Evolutionary conservation across 2,888 invertebrate species (phyloP).

Genomic region (Cerceris ruficornis): DNA sequence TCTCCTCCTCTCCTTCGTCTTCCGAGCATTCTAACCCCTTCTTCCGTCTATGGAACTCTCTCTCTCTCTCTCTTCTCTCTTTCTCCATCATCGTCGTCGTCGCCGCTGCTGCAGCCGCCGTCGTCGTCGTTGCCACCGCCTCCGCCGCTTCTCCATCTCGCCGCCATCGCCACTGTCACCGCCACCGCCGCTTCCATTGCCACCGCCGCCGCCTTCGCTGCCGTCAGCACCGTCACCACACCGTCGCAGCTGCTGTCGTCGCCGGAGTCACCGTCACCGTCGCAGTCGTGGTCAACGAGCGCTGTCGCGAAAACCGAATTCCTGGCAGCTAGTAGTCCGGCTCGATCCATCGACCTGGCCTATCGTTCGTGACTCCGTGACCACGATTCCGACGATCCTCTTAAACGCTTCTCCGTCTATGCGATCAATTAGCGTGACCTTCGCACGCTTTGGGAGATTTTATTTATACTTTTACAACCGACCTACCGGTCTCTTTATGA

Average conservation of each 20-base stretch:
- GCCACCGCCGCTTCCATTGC: conserved; percentile 10
- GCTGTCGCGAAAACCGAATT: conserved; percentile 54
- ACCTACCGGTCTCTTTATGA: too few species aligned
- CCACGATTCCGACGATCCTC: conserved; percentile 5
- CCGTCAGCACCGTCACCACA: conserved; percentile 7
- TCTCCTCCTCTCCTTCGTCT: not conserved
- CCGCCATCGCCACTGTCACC: not conserved
- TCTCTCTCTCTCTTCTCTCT: conserved; percentile 16
- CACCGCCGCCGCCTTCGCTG: conserved; percentile 4
- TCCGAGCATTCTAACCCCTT: conserved; percentile 33
- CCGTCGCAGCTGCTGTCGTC: conserved; percentile 43
- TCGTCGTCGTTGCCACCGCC: not conserved
- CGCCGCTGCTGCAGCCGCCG: not conserved
- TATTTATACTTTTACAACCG: too few species aligned
- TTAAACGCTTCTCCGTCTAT: too few species aligned
- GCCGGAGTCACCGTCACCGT: conserved; percentile 33
- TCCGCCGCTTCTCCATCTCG: not conserved
- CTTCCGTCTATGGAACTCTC: conserved; percentile 20
- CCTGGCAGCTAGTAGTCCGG: conserved; percentile 30
- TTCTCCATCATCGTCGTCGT: conserved; percentile 3
- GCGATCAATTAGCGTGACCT: too few species aligned
- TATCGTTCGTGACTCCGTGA: not conserved
- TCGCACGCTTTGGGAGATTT: too few species aligned
- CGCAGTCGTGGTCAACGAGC: conserved; percentile 37
- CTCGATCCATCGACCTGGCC: too few species aligned